Evolutionary conservation across 2,797 vertebrate genomes (phyloP), one percentile per base, ranked within the genome.

Genomic region (Neomorphus geoffroyi): DNA sequence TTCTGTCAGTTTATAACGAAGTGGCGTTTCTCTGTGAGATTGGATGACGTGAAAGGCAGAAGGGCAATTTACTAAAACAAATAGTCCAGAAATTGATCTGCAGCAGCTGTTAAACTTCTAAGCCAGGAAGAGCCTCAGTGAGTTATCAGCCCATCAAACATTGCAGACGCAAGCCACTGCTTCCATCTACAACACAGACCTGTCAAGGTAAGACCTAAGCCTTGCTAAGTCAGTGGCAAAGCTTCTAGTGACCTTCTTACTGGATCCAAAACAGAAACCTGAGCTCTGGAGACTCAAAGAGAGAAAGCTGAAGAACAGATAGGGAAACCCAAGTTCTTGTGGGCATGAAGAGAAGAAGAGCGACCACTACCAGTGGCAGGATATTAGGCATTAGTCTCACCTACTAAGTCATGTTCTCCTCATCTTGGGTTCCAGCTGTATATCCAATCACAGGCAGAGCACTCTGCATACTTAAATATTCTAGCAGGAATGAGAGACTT

Each of bases 1-100:
- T 90, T 84, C 73, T 41, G 37, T n/a, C 72, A 71, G 41, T 62
- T 74, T 51, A 58, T 46, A 41, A 79, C 64, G 85, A 80, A 57
- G 43, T 35, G 51, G 14, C 43, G 60, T 90, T 90, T 94, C 61
- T 70, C 67, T 87, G 23, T 81, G 78, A 77, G 73, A 88, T 15
- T 61, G 46, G 43, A 43, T 77, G 80, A 79, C 39, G 79, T 13
- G 43, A 87, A 60, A 95, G 86, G 82, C 74, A 85, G 83, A 92
- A 92, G 46, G 39, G 26, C 56, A 80, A 73, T 84, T 94, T 88
- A 71, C 71, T 77, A 90, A 94, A 95, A 86, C 37, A 94, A 90
- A 86, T 32, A 90, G 80, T 64, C 43, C 84, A 93, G 75, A 61
- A 83, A 51, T 45, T 90, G 61, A 93, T 87, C 83, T 86, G 80